Evolutionary conservation across 2,888 invertebrate genomes (phyloP), one percentile per base, ranked within the genome.

Genomic region (Scaptomyza parva): DNA sequence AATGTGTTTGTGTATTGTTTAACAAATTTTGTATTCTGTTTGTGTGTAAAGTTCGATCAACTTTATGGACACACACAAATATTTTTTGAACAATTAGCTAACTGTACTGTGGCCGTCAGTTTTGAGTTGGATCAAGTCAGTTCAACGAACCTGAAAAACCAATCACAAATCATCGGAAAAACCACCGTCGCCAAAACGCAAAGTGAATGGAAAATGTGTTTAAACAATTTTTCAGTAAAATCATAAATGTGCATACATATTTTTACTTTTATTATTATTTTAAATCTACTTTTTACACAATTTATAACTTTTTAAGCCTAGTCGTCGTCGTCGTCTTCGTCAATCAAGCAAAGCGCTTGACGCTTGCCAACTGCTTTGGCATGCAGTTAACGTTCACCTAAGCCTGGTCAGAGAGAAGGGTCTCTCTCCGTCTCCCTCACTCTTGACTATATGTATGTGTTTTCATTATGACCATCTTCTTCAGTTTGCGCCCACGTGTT

Each of bases 131-230:
- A 65, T 17, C n/a, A n/a, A 3, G 58, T 12, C 44, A 22, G 78
- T 70, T 70, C 81, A 74, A 67, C 26, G 68, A 74, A 71, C 78
- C 28, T 68, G 74, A 59, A 74, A 72, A 72, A 72, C 44, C 72
- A 71, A 73, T 63, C 71, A 71, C 70, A 72, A 72, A 64, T 69
- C 55, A 69, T 53, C 68, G 81, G 84, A 64, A 86, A 83, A 83
- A 76, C 76, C 68, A 62, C 63, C 77, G 69, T 69, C 72, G 58
- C 73, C 72, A 69, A 71, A 78, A 86, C 78, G 79, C 82, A 81
- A 84, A 86, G 84, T 84, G 84, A 84, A 86, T 85, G 87, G 84
- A 77, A 86, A 85, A 86, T 85, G 80, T 85, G 80, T 78, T 78
- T 85, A 59, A 61, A 66, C 63, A 73, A 61, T 69, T 65, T 65